Evolutionary conservation across 2,888 invertebrate genomes (phyloP).

Genomic region (Nebria brevicollis): DNA sequence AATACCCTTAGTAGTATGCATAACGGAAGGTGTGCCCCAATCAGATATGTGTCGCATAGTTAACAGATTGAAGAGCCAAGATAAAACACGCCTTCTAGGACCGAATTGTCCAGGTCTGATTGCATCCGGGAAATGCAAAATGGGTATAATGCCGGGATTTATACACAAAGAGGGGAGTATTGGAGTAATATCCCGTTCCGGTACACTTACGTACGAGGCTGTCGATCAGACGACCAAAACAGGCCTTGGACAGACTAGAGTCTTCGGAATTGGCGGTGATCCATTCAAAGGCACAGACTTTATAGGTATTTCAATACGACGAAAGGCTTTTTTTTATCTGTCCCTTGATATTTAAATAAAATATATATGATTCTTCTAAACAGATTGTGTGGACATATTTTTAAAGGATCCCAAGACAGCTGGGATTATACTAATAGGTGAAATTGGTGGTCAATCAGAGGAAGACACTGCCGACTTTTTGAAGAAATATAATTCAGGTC

Average conservation of each 20-base stretch:
- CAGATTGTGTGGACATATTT: constrained; percentile 93
- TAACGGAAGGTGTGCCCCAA: constrained; percentile 81
- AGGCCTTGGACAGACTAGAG: constrained; percentile 92
- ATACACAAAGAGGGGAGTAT: constrained; percentile 78
- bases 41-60: constrained; percentile 87
- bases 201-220: constrained; percentile 81
- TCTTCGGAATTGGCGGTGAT: constrained; percentile 98
- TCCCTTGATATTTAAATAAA: not conserved
- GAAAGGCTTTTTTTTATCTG: not conserved
- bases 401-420: constrained; percentile 89
- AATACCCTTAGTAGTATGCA: constrained; percentile 80
- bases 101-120: constrained; percentile 88
- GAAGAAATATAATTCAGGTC: constrained; percentile 77
- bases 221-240: constrained; percentile 77
- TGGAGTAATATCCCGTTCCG: constrained; percentile 79
- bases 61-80: constrained; percentile 69
- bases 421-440: constrained; percentile 97
- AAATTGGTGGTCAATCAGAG: constrained; percentile 97
- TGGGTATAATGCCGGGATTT: constrained; percentile 87
- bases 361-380: not conserved
- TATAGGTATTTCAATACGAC: constrained; percentile 63
- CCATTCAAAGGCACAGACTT: constrained; percentile 99
- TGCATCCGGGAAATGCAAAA: constrained; percentile 79
- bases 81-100: constrained; percentile 79
- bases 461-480: constrained; percentile 94